Evolutionary conservation across 2,797 vertebrate genomes (phyloP), one percentile per base, ranked within the genome.

Genomic region (Siniperca undulata): DNA sequence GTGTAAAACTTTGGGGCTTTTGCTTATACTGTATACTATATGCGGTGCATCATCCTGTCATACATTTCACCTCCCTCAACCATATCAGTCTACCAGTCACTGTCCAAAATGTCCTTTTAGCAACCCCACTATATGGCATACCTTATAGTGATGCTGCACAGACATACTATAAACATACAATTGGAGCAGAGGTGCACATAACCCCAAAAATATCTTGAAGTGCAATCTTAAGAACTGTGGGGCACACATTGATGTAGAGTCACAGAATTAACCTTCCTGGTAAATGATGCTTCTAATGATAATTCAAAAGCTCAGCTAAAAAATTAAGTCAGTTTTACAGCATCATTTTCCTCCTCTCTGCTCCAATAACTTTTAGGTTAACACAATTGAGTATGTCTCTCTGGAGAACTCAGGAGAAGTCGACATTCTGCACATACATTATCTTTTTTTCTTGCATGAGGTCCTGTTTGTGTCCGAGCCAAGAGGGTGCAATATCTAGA

Each of bases 401-500:
- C 66, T 71, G 24, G 64, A 70, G 27, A 27, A 27, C 27, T 27
- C 27, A 27, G 59, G 9, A 86, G 53, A 83, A 68, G 77, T 86
- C 22, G 67, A 62, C 74, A 82, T 85, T 87, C 66, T 80, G 22
- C 9, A 59, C 52, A 52, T 48, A 73, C 20, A 24, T 36, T 86
- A 61, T 69, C 60, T 70, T 58, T 76, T 53, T 71, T 65, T 73
- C 69, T 34, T 75, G 38, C 64, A 48, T 38, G 27, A 65, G 3
- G 22, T 65, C 7, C 16, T 60, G 17, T 86, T 64, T 80, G 58
- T 58, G 34, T 79, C 73, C 0, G 14, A 34, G 30, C 4, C 3
- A 71, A 59, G 13, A 27, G 12, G 17, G 27, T 9, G 11, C 7
- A 9, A 14, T 30, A 16, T 60, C 12, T 6, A 58, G 22, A 56